Conservation (phyloP, 2,888 invertebrate genomes). For the Cyclophora punctaria region DNA sequence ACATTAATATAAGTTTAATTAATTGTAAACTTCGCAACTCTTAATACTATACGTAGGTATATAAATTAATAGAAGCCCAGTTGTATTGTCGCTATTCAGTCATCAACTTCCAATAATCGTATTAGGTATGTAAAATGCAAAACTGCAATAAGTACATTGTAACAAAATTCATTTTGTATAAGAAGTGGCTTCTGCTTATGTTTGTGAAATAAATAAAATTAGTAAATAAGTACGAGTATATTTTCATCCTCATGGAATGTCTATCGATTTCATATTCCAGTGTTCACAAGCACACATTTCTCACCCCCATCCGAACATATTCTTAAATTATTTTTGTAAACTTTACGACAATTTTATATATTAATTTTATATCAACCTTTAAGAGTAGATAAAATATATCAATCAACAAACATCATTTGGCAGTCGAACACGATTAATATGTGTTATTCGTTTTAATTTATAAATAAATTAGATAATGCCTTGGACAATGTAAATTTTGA, state of each 20-base stretch:
- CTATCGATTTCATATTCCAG: constrained; percentile 29
- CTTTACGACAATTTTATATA: constrained; percentile 19
- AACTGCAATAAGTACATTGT: constrained; percentile 45
- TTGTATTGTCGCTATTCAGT: constrained; percentile 69
- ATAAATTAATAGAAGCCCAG: constrained; percentile 55
- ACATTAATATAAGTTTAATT: constrained; percentile 1
- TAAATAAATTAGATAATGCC: constrained; percentile 17
- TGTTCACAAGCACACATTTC: constrained; percentile 10
- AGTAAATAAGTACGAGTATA: constrained; percentile 1
- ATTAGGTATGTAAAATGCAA: too few species aligned
- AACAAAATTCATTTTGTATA: constrained; percentile 18
- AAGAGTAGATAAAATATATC: constrained; percentile 22
- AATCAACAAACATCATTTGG: constrained; percentile 25
- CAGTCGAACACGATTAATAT: constrained; percentile 19
- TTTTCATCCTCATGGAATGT: constrained; percentile 35
- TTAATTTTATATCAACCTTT: constrained; percentile 24
- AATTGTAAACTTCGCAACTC: constrained; percentile 29
- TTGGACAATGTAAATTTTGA: constrained; percentile 22
- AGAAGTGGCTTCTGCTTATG: constrained; percentile 8
- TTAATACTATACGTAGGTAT: constrained; percentile 33
- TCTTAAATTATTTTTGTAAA: constrained; percentile 21
- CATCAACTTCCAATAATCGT: constrained; percentile 14
- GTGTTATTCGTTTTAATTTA: constrained; percentile 8
- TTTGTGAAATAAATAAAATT: background rate
- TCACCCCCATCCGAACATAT: constrained; percentile 17